Base-by-base conservation (phyloP, 2,888 invertebrate species). In the Erynnis tages region DNA sequence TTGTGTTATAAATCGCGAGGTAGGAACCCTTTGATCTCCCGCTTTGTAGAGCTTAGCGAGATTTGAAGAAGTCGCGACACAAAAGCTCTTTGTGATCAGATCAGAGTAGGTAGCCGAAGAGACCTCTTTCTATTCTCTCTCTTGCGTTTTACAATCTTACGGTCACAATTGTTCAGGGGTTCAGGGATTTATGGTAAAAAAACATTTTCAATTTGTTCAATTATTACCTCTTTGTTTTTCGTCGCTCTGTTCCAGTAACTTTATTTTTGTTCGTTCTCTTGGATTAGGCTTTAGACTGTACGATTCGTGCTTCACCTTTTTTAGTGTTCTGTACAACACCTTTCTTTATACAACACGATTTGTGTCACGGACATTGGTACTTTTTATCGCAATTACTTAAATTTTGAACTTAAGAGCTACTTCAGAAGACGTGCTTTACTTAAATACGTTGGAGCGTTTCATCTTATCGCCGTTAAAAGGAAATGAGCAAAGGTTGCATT, bases 1-100 rank as follows among this genome's bases (percentile, higher is more conserved):
- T 38, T 25, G 25, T 30, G 45, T 53, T 53, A 38, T 53, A 17
- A 38, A 37, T 5, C 34, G 29, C 17, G 29, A 44, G 44, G 29
- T 30, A 43, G 52, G 21, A 7, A 44, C 34, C 44, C 37, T 32
- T 53, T 38, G 13, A 25, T 19, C 30, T 13, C 23, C 41, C 49
- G 34, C 57, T 60, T 58, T 57, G 48, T 54, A 53, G 52, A 55
- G 55, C 61, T 60, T 60, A 55, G 62, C 57, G 61, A 55, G 57
- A 58, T 65, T 65, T 61, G 45, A 47, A 59, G 60, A 60, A 60
- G 73, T 55, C 45, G 46, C 60, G 48, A 60, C 66, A 67, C 70
- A 71, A 65, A 62, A 57, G 60, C 56, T 68, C 61, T 69, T 66
- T 64, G 62, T 62, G 56, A 30, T 32, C 44, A 50, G 55, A 55